Evolutionary conservation across 2,113 vertebrate genomes (phyloP).

Genomic region (Psammodynastes pulverulentus): DNA sequence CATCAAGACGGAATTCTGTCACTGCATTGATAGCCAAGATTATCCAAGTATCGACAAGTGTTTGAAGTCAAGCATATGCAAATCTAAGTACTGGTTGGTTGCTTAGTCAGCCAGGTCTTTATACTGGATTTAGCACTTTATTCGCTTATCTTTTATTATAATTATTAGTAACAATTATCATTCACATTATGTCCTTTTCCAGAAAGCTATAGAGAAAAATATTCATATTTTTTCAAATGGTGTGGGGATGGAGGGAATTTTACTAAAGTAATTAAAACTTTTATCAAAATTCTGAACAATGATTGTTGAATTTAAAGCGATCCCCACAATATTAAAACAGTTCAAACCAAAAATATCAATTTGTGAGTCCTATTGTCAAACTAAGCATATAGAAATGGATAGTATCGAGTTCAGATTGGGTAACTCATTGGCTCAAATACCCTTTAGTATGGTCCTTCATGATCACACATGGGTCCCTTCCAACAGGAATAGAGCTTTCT

Average conservation of each 20-base stretch:
- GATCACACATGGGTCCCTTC: background rate
- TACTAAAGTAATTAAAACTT: slow-evolving; percentile 15
- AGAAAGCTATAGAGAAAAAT: background rate
- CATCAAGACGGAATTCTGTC: background rate
- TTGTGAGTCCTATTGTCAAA: background rate
- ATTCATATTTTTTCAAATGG: background rate
- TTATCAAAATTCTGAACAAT: slow-evolving; percentile 24
- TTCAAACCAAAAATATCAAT: background rate
- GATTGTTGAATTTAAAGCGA: background rate
- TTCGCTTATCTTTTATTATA: no score
- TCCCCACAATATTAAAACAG: background rate
- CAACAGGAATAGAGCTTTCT: background rate
- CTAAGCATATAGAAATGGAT: background rate
- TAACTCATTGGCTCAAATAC: background rate
- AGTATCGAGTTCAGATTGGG: background rate
- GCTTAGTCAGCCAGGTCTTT: no score
- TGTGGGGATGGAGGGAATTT: slow-evolving; percentile 4
- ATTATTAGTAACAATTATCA: background rate
- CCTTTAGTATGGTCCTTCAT: background rate
- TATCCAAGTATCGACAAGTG: background rate
- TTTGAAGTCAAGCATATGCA: background rate
- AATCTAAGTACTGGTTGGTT: background rate
- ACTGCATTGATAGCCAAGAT: background rate
- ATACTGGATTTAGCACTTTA: no score
- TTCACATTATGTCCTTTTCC: background rate